phyloP scores from a whole-genome alignment of 2,113 vertebrate species.

The Chlorodrepanis virens region DNA sequence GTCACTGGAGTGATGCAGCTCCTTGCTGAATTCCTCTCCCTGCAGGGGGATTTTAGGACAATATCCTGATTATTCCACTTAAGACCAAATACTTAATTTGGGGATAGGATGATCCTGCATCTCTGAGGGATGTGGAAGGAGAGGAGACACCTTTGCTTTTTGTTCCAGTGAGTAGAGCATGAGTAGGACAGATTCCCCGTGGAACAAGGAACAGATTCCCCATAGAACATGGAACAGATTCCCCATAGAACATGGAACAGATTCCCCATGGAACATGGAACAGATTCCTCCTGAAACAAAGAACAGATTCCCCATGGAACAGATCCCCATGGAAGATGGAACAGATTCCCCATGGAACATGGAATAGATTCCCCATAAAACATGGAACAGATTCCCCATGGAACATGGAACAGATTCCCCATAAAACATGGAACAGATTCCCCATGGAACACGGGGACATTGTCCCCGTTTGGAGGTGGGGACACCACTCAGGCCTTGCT shows the following conservation, averaged over 20 bases:
- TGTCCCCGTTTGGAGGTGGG: neutral
- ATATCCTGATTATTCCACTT: neutral
- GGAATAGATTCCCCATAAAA: neutral
- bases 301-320: neutral
- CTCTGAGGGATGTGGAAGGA: neutral
- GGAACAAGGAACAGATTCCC: neutral
- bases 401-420: neutral
- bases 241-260: neutral
- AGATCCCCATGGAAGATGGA: accelerated
- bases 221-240: neutral
- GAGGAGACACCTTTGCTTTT: neutral
- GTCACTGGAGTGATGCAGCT: accelerated
- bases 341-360: accelerated
- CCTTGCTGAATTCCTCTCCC: neutral
- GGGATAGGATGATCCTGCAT: neutral
- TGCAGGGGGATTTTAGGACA: neutral
- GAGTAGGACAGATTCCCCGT: neutral
- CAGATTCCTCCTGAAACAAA: neutral
- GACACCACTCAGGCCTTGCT: neutral
- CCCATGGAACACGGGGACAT: neutral
- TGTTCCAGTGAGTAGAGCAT: neutral
- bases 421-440: neutral
- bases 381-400: accelerated
- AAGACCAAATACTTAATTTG: neutral
- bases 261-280: neutral